Evolutionary conservation across 2,888 invertebrate species (phyloP), one percentile per base, ranked within the genome.

Genomic region (Biston stratarius): DNA sequence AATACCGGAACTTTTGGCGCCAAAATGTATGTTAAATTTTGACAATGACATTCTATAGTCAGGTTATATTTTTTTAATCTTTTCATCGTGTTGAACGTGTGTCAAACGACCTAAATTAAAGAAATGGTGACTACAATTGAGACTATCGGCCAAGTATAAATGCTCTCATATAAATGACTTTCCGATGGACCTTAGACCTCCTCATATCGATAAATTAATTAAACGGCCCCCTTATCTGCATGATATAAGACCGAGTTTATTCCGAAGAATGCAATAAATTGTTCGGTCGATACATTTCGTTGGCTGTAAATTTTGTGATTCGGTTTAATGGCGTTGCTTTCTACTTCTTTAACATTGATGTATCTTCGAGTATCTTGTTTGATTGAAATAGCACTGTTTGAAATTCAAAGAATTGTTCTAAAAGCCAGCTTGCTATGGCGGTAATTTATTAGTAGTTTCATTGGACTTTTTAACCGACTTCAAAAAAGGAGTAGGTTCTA

Each of bases 161-260:
- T 74, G 70, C 62, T 66, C 69, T 69, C 74, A 72, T 72, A 82
- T 79, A 77, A 79, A 78, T 79, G 76, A 69, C 71, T 75, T 71
- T 75, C 67, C 70, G 58, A 59, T 71, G n/a, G 76, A 77, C 79
- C 79, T 78, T 66, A 75, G 77, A 77, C 79, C 79, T 74, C 24
- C 62, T 47, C 69, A 64, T 64, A 69, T 80, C 83, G 75, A 87
- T 84, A 87, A 87, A 87, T 88, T 86, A 83, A 87, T 86, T 83
- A 84, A 67, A 76, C 74, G 64, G 69, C 63, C 74, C 24, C 36
- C 71, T 79, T 79, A 77, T 70, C 64, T 71, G 38, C 69, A 70
- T 73, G 67, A 75, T 69, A 69, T 64, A 74, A 40, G 61, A 56
- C 61, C 72, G 57, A 56, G 57, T 57, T 59, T 58, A 65, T 69